Evolutionary conservation across 2,113 vertebrate species (phyloP).

Genomic region (Helogale parvula): DNA sequence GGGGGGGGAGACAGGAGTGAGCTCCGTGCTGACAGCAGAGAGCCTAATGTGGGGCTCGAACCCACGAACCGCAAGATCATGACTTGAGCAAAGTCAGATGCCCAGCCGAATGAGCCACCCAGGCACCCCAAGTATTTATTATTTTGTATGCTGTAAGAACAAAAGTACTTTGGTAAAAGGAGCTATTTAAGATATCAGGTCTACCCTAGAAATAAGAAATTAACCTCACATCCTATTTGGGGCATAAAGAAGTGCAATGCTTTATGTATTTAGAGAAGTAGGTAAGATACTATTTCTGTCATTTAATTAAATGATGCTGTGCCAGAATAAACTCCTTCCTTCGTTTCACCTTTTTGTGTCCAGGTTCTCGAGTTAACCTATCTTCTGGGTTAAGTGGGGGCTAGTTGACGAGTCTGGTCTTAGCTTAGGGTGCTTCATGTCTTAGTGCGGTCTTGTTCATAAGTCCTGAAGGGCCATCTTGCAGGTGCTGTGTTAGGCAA

Average conservation of each 20-base stretch:
- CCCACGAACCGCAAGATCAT: too few species aligned
- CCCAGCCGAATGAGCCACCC: too few species aligned
- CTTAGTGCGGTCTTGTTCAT: neutral
- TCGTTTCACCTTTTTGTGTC: neutral
- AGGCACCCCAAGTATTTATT: neutral
- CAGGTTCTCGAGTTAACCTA: neutral
- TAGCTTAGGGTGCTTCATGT: neutral
- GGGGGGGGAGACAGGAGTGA: too few species aligned
- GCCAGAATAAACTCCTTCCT: neutral
- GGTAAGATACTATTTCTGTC: neutral
- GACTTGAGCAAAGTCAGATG: too few species aligned
- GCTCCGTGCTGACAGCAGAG: too few species aligned
- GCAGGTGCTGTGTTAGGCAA: neutral
- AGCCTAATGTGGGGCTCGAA: too few species aligned
- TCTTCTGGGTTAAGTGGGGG: neutral
- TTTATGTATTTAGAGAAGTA: neutral
- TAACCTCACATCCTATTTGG: neutral
- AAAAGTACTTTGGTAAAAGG: conserved; percentile 37
- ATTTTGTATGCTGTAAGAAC: neutral
- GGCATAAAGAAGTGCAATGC: neutral
- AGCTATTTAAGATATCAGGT: conserved; percentile 14
- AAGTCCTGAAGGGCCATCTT: neutral
- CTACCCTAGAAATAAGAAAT: neutral
- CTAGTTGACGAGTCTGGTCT: neutral
- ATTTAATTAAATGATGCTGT: neutral